Conservation (phyloP, 1,140 invertebrate species). For the Copidosoma floridanum region DNA sequence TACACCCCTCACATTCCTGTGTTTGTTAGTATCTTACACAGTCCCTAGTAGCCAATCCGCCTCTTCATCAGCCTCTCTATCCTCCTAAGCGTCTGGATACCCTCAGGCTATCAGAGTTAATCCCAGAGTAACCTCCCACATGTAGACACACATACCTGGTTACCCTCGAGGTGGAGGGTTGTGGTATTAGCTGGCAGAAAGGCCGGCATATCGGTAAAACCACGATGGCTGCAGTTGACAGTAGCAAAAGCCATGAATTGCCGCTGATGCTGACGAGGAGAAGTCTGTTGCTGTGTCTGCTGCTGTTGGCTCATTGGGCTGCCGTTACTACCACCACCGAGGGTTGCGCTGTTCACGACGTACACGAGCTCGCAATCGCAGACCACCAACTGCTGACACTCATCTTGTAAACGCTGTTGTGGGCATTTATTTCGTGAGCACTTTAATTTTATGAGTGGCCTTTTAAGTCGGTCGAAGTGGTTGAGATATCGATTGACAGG, state of each 20-base stretch:
- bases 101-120: no score
- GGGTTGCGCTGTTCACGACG: slow-evolving; percentile 37
- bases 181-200: slow-evolving; percentile 61
- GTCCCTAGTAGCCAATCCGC: no score
- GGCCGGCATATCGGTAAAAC: slow-evolving; percentile 56
- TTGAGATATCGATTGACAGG: no score
- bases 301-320: slow-evolving; percentile 35
- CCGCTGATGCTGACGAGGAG: slow-evolving; percentile 45
- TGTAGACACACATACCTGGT: slow-evolving; percentile 56
- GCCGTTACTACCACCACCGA: no score
- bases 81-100: no score
- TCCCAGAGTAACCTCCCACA: no score
- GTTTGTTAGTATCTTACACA: no score
- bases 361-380: slow-evolving; percentile 53
- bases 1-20: no score
- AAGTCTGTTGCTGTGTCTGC: slow-evolving; percentile 51
- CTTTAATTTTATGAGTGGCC: no score
- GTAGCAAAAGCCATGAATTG: slow-evolving; percentile 55
- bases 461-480: no score
- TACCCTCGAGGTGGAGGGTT: slow-evolving; percentile 57
- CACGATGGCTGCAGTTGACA: slow-evolving; percentile 60
- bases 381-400: slow-evolving; percentile 23
- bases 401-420: slow-evolving; percentile 13
- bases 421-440: no score
- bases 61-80: no score